Evolutionary conservation across 2,113 vertebrate species (phyloP).

Genomic region (Spizaetus ornatus): DNA sequence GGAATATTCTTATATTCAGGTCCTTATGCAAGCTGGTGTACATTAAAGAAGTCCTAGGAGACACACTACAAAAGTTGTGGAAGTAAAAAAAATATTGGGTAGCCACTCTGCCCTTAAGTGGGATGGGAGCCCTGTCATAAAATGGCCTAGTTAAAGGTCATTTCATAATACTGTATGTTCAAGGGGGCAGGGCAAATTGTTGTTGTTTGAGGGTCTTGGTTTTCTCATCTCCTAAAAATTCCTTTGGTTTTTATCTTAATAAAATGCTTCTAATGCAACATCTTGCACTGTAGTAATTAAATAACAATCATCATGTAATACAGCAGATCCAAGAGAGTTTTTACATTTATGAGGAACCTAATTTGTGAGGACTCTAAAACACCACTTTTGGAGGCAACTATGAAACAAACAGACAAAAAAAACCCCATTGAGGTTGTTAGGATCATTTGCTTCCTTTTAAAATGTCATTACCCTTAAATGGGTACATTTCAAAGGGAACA

Average conservation of each 20-base stretch:
- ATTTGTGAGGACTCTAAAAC: neutral
- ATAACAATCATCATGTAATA: neutral
- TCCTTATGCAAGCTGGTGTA: neutral
- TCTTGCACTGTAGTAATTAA: neutral
- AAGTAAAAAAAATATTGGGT: neutral
- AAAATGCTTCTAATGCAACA: neutral
- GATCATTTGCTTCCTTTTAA: neutral
- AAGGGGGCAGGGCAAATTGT: neutral
- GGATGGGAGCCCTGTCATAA: neutral
- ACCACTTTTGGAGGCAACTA: neutral
- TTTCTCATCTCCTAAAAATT: neutral
- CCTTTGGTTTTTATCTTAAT: neutral
- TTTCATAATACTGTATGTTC: neutral
- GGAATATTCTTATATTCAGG: neutral
- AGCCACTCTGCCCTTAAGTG: neutral
- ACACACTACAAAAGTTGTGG: neutral
- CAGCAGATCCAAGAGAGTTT: neutral
- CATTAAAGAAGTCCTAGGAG: neutral
- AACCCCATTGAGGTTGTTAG: neutral
- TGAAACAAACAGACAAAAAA: neutral
- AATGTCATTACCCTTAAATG: neutral
- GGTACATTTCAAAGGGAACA: neutral
- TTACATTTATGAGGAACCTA: neutral
- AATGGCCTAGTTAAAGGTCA: neutral
- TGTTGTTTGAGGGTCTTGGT: neutral